These are phyloP conservation scores for Syrista parreyssii DNA, from an alignment of 2,888 invertebrate genomes.

Conservation along the genomic window DNA sequence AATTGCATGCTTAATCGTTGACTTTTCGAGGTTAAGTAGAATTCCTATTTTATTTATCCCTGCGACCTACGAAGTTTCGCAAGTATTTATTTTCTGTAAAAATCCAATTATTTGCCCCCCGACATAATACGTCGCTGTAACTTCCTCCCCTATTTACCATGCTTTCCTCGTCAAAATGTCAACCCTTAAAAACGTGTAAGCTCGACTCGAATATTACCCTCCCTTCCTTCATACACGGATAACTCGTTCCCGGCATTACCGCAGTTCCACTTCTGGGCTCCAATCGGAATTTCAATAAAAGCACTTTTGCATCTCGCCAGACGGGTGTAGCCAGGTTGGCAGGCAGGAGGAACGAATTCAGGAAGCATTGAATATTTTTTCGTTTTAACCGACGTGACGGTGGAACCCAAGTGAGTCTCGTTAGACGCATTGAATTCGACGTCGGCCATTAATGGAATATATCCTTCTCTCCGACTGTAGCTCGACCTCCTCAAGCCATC, in stretches of 20 bases:
- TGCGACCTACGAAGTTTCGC: background rate
- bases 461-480: background rate
- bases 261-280: background rate
- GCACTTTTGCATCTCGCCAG: background rate
- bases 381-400: background rate
- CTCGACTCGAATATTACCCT: background rate
- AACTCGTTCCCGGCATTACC: background rate
- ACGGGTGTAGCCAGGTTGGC: background rate
- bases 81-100: background rate
- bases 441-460: conserved; percentile 1
- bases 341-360: background rate
- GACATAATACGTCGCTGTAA: background rate
- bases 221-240: background rate
- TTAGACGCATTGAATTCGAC: conserved; percentile 3
- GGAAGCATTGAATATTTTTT: background rate
- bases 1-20: background rate
- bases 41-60: background rate
- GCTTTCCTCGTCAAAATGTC: background rate
- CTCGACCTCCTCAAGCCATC: background rate
- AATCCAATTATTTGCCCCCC: background rate
- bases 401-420: background rate
- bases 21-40: background rate
- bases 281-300: background rate
- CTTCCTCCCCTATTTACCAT: background rate
- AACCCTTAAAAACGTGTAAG: background rate